These are phyloP conservation scores for Pelochelys cantorii DNA, from an alignment of 2,797 vertebrate genomes.

Conservation along the genomic window DNA sequence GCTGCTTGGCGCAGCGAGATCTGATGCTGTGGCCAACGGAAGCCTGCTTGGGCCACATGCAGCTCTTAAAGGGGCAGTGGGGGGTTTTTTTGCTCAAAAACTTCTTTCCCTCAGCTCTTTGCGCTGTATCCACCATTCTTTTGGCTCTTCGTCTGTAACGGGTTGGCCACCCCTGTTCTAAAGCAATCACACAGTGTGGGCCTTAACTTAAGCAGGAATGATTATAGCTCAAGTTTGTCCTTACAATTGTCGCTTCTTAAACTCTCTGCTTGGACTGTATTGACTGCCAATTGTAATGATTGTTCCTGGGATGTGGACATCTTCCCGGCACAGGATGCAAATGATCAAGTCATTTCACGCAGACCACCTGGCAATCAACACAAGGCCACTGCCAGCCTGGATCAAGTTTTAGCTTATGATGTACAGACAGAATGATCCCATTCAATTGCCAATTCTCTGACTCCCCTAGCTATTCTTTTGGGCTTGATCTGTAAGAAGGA, in stretches of 20 bases:
- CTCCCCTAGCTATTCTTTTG: background rate
- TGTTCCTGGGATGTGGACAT: background rate
- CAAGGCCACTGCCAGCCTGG: background rate
- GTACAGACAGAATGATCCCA: background rate
- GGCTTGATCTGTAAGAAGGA: background rate
- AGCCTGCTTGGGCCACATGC: no score
- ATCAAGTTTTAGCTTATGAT: background rate
- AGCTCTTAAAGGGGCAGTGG: no score
- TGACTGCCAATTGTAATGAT: no score
- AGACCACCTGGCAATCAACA: background rate
- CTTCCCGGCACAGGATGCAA: background rate
- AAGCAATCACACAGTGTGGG: background rate
- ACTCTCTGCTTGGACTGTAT: background rate
- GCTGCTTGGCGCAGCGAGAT: no score
- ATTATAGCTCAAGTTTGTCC: background rate
- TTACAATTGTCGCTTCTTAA: background rate
- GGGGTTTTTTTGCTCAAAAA: no score
- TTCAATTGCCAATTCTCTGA: background rate
- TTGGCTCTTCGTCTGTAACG: no score
- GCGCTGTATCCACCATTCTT: no score
- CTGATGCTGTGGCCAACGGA: no score
- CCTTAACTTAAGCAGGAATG: background rate
- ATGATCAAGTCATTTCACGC: background rate
- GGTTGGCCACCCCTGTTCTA: background rate
- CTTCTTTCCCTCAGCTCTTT: no score